A percentile compares a stretch with the other conserved stretches of the same genome.
These are phyloP conservation scores for Homalodisca vitripennis DNA, from an alignment of 1,140 invertebrate species.

Conservation along the genomic window DNA sequence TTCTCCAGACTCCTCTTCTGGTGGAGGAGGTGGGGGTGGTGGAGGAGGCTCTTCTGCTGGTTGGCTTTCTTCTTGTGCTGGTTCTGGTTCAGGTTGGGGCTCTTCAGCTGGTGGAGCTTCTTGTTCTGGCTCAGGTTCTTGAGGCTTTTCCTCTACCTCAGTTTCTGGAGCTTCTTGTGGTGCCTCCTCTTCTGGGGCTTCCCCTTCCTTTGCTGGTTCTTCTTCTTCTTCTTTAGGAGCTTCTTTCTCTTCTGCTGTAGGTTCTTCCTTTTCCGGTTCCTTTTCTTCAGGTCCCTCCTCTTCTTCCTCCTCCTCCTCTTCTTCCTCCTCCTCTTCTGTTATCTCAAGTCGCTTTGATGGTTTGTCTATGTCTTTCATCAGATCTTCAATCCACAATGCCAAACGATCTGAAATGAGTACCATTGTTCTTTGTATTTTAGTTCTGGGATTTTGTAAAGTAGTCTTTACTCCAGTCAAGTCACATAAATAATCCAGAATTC, in stretches of 20 bases:
- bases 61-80: background rate
- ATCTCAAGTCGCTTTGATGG: background rate
- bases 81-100: background rate
- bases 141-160: background rate
- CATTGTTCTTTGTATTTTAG: conserved; percentile 28
- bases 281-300: background rate
- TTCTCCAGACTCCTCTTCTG: background rate
- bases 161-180: background rate
- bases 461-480: conserved; percentile 30
- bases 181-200: background rate
- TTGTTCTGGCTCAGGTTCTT: background rate
- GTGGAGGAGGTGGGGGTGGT: background rate
- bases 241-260: background rate
- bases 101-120: background rate
- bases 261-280: background rate
- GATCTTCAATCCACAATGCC: conserved; percentile 31
- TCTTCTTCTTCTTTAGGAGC: background rate
- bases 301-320: background rate
- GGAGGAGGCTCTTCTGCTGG: background rate
- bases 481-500: conserved; percentile 27
- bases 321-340: conserved; percentile 1
- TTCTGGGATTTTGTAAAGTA: conserved; percentile 30
- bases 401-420: conserved; percentile 29
- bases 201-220: background rate
- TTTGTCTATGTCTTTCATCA: conserved; percentile 24